A percentile compares a stretch with the other conserved stretches of the same genome.
These are phyloP conservation scores for Erebia aethiops DNA, from an alignment of 2,888 invertebrate genomes.

Conservation along the genomic window DNA sequence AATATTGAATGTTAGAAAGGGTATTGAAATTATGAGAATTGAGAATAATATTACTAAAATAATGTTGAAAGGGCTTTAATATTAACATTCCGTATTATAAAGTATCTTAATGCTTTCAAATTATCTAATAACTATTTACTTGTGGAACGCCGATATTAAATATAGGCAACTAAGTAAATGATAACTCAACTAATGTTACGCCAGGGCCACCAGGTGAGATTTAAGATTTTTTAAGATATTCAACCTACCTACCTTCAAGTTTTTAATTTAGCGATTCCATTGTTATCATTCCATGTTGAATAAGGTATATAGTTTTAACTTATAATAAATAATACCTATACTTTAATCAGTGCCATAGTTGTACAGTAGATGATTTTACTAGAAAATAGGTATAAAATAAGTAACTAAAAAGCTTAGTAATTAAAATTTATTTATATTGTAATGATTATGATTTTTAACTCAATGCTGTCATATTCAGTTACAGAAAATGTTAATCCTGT, in stretches of 20 bases:
- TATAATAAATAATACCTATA: conserved; percentile 38
- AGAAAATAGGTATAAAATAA: conserved; percentile 41
- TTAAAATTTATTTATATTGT: conserved; percentile 2
- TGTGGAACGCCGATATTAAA: conserved; percentile 42
- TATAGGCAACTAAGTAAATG: conserved; percentile 39
- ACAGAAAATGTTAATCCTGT: neutral
- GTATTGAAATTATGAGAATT: conserved; percentile 48
- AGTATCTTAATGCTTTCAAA: conserved; percentile 36
- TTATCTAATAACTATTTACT: conserved; percentile 38
- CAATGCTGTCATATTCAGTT: neutral
- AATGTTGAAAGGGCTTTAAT: conserved; percentile 58
- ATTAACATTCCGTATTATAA: conserved; percentile 59
- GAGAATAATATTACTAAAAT: conserved; percentile 49
- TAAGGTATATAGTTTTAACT: conserved; percentile 36
- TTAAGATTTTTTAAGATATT: conserved; percentile 33
- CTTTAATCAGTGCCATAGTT: conserved; percentile 57
- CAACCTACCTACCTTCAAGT: conserved; percentile 32
- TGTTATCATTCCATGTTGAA: conserved; percentile 49
- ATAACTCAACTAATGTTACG: conserved; percentile 14
- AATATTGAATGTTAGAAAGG: conserved; percentile 35
- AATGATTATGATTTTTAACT: neutral
- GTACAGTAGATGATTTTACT: conserved; percentile 50
- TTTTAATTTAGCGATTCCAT: conserved; percentile 44
- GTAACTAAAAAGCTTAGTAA: conserved; percentile 33
- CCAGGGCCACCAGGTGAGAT: conserved; percentile 26